Evolutionary conservation across 2,797 vertebrate species (phyloP).

Genomic region (Microtus agrestis): DNA sequence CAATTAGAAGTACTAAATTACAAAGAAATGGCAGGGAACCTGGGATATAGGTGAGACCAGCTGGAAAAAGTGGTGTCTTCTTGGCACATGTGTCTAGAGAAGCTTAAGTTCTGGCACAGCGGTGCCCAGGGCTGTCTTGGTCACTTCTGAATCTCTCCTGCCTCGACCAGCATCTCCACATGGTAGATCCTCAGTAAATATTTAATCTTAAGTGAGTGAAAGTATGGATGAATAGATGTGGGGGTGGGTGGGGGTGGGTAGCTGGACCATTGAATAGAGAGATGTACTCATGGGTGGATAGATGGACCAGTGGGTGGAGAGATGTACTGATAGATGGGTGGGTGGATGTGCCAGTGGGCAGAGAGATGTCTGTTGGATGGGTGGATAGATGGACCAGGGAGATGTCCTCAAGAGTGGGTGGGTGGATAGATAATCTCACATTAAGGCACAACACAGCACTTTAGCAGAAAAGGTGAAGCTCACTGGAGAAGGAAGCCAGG

Average conservation of each 20-base stretch:
- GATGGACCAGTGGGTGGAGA: neutral
- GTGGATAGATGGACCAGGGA: neutral
- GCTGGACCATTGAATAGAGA: no score
- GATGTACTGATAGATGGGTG: neutral
- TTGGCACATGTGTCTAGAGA: neutral
- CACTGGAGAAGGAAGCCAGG: slow-evolving; percentile 18
- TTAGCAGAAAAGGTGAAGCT: slow-evolving; percentile 17
- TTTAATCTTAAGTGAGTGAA: neutral
- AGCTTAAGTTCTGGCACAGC: neutral
- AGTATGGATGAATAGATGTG: neutral
- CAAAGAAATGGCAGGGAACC: neutral
- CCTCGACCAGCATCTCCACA: neutral
- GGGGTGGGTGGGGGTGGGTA: neutral
- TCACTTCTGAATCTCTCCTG: neutral
- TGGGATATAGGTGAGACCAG: neutral
- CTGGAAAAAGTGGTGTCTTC: neutral
- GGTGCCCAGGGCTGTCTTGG: neutral
- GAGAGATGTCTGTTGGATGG: neutral
- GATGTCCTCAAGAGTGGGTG: neutral
- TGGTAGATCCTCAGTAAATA: neutral
- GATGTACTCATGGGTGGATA: neutral
- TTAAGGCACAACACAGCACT: neutral
- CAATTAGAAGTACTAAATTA: neutral
- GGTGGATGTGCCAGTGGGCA: neutral
- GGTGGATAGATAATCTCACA: neutral